Base-by-base conservation (phyloP, 1,140 invertebrate genomes). In the Caenorhabditis tropicalis region DNA sequence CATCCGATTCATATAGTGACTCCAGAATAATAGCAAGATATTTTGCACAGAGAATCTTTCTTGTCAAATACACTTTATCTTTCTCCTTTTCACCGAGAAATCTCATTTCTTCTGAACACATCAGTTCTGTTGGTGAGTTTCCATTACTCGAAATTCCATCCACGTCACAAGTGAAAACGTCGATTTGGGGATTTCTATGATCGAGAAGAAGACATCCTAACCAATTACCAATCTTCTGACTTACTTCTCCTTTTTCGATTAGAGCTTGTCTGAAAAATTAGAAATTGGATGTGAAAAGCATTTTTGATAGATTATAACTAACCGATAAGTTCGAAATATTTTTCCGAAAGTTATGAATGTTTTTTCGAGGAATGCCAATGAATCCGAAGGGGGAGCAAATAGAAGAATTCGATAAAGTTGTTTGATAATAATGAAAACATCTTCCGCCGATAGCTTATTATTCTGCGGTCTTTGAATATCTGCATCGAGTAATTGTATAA, bases 31-130 rank as follows among this genome's bases (percentile, higher is more conserved):
- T 51, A 19, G 84, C 84, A 6, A 85, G n/a, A 31, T 82, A 79
- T 36, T 85, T 85, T 1, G 80, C 80, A 31, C 58, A 48, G 1
- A 85, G 58, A 29, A 85, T 80, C 24, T 85, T 85, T 31, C 84
- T 24, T 19, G 43, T 85, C 39, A 85, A 6, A 36, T 49, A 82
- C 21, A 80, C 81, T 36, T 70, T 70, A 19, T 85, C 84, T 33
- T 85, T 85, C 16, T 85, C 84, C 19, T 60, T 74, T 39, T 82
- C 81, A 7, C 48, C 48, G n/a, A 82, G 24, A 60, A 53, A 82
- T 15, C 81, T 1, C 51, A 82, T 82, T 60, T 82, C 81, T 58
- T 82, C 65, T 43, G 65, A 74, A 24, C 65, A 43, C 65, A 74
- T 74, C 36, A 74, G 15, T 15, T 74, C 65, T 21, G 65, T 43